Evolutionary conservation across 2,888 invertebrate genomes (phyloP).

Genomic region (Pandemis cinnamomeana): DNA sequence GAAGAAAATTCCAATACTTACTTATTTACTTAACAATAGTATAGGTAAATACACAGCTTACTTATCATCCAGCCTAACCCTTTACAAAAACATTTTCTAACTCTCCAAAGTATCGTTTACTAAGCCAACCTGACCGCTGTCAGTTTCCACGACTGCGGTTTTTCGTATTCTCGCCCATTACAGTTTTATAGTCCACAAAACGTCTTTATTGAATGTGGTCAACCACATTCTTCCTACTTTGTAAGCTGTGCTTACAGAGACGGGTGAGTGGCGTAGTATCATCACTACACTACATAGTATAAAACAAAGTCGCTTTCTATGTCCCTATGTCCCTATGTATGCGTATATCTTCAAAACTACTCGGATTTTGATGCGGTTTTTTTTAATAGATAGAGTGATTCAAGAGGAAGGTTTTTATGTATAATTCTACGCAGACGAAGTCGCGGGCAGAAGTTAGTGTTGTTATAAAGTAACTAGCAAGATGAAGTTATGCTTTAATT

Average conservation of each 20-base stretch:
- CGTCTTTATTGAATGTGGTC: constrained; percentile 45
- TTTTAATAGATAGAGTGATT: too few species aligned
- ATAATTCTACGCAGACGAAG: too few species aligned
- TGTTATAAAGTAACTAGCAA: neutral
- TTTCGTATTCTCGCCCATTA: constrained; percentile 30
- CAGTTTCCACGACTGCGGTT: constrained; percentile 26
- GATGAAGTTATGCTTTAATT: neutral
- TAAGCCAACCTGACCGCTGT: constrained; percentile 22
- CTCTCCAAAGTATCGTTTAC: constrained; percentile 26
- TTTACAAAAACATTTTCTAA: constrained; percentile 7
- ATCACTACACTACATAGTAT: too few species aligned
- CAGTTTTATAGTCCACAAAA: constrained; percentile 36
- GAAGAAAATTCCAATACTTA: too few species aligned
- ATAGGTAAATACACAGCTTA: constrained; percentile 2
- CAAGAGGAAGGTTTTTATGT: too few species aligned
- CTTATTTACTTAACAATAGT: too few species aligned
- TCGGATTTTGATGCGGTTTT: too few species aligned
- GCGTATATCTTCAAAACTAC: too few species aligned
- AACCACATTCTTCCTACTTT: constrained; percentile 46
- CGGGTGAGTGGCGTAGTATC: neutral
- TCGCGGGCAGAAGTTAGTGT: neutral
- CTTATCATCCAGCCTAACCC: neutral
- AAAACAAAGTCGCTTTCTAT: too few species aligned
- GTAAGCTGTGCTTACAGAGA: constrained; percentile 25
- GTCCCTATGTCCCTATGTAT: too few species aligned